Conservation (phyloP, 2,113 vertebrate species). For the Calypte anna region DNA sequence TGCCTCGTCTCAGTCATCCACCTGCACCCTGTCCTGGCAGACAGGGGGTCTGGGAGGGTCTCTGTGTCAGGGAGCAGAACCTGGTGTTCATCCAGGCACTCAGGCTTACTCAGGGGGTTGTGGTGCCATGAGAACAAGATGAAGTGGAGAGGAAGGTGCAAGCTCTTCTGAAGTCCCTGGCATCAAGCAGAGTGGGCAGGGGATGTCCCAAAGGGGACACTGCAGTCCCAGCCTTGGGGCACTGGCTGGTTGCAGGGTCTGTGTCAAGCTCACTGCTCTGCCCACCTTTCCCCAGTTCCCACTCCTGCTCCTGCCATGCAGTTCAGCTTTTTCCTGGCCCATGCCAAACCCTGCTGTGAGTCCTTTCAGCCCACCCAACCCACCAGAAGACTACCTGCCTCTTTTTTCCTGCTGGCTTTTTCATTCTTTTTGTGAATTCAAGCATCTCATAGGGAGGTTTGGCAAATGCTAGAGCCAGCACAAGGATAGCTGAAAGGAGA, state of each 20-base stretch:
- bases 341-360: neutral
- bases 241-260: neutral
- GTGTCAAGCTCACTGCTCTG: neutral
- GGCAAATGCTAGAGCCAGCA: neutral
- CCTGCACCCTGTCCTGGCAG: neutral
- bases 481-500: neutral
- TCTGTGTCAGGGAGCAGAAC: neutral
- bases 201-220: neutral
- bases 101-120: neutral
- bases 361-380: neutral
- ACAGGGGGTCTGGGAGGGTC: rapidly evolving
- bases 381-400: neutral
- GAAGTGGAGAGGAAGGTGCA: neutral
- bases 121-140: neutral
- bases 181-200: neutral
- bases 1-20: neutral
- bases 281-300: neutral
- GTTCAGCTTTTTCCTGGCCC: neutral
- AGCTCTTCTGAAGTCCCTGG: neutral
- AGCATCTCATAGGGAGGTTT: neutral
- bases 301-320: neutral
- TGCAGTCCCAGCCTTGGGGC: neutral
- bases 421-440: neutral
- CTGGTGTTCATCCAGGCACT: rapidly evolving
- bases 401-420: neutral